These are phyloP conservation scores for Zonitis immaculata DNA, from an alignment of 2,888 invertebrate genomes.

Conservation along the genomic window DNA sequence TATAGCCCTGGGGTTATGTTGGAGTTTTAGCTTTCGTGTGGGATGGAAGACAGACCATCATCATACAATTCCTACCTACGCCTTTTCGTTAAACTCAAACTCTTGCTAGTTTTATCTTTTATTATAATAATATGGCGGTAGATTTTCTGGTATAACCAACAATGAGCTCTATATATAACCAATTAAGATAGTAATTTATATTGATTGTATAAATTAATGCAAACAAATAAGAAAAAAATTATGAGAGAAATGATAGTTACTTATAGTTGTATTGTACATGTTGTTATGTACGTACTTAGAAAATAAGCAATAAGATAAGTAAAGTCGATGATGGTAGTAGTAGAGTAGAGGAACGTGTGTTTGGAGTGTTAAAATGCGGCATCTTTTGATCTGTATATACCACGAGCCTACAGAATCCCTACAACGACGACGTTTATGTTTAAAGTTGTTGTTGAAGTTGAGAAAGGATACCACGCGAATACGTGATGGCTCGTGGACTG, in stretches of 20 bases:
- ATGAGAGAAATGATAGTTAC: too few species aligned
- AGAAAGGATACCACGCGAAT: constrained; percentile 10
- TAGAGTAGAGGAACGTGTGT: constrained; percentile 2
- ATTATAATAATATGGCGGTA: neutral
- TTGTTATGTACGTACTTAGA: too few species aligned
- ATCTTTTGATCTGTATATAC: constrained; percentile 7
- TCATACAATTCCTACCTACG: constrained; percentile 15
- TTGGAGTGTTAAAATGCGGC: constrained; percentile 9
- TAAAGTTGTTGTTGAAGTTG: neutral
- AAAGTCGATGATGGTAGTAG: too few species aligned
- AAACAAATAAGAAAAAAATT: too few species aligned
- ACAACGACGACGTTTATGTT: neutral
- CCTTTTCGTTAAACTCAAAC: neutral
- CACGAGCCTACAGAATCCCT: neutral
- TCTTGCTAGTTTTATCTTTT: neutral
- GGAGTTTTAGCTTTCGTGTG: constrained; percentile 12
- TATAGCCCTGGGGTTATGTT: constrained; percentile 10
- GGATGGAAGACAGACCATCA: constrained; percentile 12
- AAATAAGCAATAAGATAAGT: too few species aligned
- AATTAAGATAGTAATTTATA: too few species aligned
- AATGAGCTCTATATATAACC: too few species aligned
- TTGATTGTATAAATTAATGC: too few species aligned
- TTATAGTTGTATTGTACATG: too few species aligned
- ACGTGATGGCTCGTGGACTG: constrained; percentile 8
- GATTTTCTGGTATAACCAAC: neutral